phyloP scores from a whole-genome alignment of 1,140 invertebrate genomes.

The Rhagoletis zephyria region DNA sequence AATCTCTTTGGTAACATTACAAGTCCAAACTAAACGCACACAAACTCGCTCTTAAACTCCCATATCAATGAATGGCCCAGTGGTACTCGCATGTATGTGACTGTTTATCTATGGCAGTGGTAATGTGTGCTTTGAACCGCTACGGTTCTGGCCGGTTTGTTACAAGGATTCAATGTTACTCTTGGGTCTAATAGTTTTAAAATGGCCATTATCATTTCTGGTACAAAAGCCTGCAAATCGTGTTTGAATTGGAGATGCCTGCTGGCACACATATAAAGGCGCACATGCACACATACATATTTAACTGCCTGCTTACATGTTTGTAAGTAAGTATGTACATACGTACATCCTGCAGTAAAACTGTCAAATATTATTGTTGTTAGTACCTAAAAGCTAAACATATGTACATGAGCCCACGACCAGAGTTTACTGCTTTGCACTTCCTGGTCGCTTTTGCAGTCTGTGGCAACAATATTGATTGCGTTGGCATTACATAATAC shows the following conservation, averaged over 20 bases:
- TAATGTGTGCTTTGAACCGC: conserved; percentile 5
- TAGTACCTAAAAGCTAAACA: too few relatives aligned
- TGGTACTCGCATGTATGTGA: background rate
- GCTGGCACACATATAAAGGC: background rate
- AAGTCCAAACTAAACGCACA: background rate
- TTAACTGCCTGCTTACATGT: background rate
- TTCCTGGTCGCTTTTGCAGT: too few relatives aligned
- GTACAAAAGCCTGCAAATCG: background rate
- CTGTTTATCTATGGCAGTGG: background rate
- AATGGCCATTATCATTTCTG: conserved; percentile 52
- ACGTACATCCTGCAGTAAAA: too few relatives aligned
- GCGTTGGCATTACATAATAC: background rate
- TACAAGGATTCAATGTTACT: conserved; percentile 43
- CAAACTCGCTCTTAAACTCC: background rate
- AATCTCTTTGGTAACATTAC: conserved; percentile 48
- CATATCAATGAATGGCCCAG: background rate
- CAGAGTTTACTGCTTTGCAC: too few relatives aligned
- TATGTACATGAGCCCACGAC: too few relatives aligned
- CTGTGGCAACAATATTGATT: background rate
- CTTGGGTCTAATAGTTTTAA: conserved; percentile 52
- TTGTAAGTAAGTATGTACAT: background rate
- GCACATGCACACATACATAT: background rate
- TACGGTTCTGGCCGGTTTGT: conserved; percentile 1
- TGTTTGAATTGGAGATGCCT: conserved; percentile 11
- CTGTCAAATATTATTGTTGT: too few relatives aligned